Evolutionary conservation across 1,140 invertebrate genomes (phyloP), one percentile per base, ranked within the genome.

Genomic region (Venturia canescens): DNA sequence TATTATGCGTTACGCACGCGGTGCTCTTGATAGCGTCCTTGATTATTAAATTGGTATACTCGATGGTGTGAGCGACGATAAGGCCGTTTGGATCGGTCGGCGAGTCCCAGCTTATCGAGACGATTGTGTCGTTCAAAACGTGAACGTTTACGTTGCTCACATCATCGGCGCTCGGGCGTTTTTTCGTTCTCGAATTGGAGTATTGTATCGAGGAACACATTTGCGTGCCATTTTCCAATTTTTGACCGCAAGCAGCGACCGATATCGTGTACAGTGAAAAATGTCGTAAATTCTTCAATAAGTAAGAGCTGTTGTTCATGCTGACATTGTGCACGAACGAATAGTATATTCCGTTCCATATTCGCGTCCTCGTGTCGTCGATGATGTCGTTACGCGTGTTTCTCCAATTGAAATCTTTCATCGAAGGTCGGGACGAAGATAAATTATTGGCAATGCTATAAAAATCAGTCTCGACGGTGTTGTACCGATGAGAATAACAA

Each of bases 61-160:
- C 91, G 3, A 96, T 86, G 16, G 92, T 90, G 84, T 95, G 96
- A 0, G 93, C 91, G 2, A 95, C 88, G 53, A 95, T 94, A 0
- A 94, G 84, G 0, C 93, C 94, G 87, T 96, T 96, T 0, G 95
- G 94, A 27, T 93, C 70, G 7, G 84, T 83, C 3, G 95, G 95
- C 82, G 93, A 89, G 1, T 89, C 85, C 95, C 95, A 96, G 13
- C 83, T 89, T 4, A 96, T 85, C 15, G 90, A 86, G 1, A 89
- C 88, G 50, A 89, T 85, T 1, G 86, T 87, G 16, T 87, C 83
- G 53, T 88, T 90, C 5, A 84, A 74, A 2, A 89, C 84, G 0
- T 82, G 34, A 0, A 85, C 83, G 0, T 78, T 83, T 0, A 93
- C 81, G 74, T 90, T 85, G 1, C 66, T 34, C 16, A 92, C 84